Evolutionary conservation across 2,888 invertebrate genomes (phyloP).

Genomic region (Noctua pronuba): DNA sequence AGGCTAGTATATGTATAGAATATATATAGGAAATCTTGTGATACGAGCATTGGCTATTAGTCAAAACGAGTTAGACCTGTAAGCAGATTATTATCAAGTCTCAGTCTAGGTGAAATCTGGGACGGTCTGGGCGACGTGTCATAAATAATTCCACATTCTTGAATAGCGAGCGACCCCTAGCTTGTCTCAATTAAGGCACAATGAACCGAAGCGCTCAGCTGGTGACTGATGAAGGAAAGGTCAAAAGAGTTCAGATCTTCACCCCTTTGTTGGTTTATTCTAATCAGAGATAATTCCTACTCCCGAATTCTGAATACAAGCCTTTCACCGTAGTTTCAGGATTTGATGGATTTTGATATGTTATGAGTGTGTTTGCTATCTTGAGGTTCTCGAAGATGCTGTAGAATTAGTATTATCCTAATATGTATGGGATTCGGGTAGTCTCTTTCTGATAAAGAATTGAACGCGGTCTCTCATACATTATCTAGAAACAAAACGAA

Average conservation of each 20-base stretch:
- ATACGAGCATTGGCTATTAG: slow-evolving; percentile 31
- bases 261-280: slow-evolving; percentile 16
- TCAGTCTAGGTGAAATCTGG: slow-evolving; percentile 52
- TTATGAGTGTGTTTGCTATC: neutral
- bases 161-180: slow-evolving; percentile 36
- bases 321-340: neutral
- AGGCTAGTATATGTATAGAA: too few relatives aligned
- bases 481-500: neutral
- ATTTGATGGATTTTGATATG: neutral
- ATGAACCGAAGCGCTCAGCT: slow-evolving; percentile 39
- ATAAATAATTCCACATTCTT: slow-evolving; percentile 41
- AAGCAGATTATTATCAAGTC: slow-evolving; percentile 44
- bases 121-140: slow-evolving; percentile 41
- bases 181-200: slow-evolving; percentile 44
- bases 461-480: too few relatives aligned
- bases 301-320: neutral
- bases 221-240: slow-evolving; percentile 31
- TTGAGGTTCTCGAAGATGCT: neutral
- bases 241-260: slow-evolving; percentile 45
- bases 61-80: slow-evolving; percentile 51
- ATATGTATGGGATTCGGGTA: neutral
- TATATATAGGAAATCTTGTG: slow-evolving; percentile 45
- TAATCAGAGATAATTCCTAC: neutral
- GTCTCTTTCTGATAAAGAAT: neutral
- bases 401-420: neutral